These are phyloP conservation scores for Melinopterus prodromus DNA, from an alignment of 2,888 invertebrate species.

Conservation along the genomic window DNA sequence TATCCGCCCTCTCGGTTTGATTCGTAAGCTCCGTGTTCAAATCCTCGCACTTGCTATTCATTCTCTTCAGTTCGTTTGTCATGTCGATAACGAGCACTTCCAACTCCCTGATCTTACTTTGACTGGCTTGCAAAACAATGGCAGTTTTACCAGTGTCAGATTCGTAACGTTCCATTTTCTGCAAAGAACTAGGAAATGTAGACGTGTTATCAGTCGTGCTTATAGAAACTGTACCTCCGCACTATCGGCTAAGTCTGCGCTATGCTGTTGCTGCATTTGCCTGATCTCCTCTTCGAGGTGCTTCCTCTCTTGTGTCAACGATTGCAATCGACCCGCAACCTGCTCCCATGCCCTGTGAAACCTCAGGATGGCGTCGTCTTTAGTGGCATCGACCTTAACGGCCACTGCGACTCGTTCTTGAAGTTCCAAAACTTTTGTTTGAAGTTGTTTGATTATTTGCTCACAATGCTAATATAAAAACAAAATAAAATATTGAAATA, in stretches of 20 bases:
- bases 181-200: background rate
- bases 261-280: slow-evolving; percentile 47
- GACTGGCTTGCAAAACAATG: slow-evolving; percentile 72
- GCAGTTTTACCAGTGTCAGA: slow-evolving; percentile 77
- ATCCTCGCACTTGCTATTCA: slow-evolving; percentile 58
- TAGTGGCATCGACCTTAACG: slow-evolving; percentile 77
- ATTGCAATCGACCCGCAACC: slow-evolving; percentile 54
- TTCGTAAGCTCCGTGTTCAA: slow-evolving; percentile 62
- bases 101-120: slow-evolving; percentile 69
- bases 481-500: background rate
- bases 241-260: slow-evolving; percentile 51
- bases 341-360: slow-evolving; percentile 72
- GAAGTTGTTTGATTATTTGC: slow-evolving; percentile 76
- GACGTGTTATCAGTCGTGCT: background rate
- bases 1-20: slow-evolving; percentile 63
- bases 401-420: slow-evolving; percentile 84
- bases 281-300: slow-evolving; percentile 50
- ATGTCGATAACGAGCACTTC: slow-evolving; percentile 63
- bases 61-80: slow-evolving; percentile 59
- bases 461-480: slow-evolving; percentile 72
- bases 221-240: slow-evolving; percentile 47
- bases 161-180: slow-evolving; percentile 70
- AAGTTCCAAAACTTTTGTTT: slow-evolving; percentile 76
- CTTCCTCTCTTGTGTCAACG: slow-evolving; percentile 53
- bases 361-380: slow-evolving; percentile 73